phyloP scores from a whole-genome alignment of 2,797 vertebrate genomes.

The Sebastes trivittatus region DNA sequence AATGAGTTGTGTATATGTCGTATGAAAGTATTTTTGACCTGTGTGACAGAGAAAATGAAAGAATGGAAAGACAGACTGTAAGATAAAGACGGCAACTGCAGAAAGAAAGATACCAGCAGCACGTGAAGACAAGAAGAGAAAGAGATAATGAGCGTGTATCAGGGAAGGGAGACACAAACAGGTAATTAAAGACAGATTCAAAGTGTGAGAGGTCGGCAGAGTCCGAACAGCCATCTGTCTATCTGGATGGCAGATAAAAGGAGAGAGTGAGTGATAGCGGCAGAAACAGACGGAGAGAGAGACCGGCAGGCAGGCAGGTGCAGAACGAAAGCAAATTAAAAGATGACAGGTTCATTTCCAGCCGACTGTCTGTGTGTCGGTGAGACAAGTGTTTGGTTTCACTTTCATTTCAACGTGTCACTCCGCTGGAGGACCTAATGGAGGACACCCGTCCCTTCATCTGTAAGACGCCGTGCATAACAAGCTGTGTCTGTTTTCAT shows the following conservation, averaged over 20 bases:
- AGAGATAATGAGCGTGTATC: not conserved
- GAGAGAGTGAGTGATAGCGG: slow-evolving; percentile 12
- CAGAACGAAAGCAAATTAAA: slow-evolving; percentile 29
- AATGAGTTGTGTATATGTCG: not conserved
- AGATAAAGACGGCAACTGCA: not conserved
- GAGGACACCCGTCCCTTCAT: not conserved
- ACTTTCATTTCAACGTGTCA: slow-evolving; percentile 22
- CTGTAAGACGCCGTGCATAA: not conserved
- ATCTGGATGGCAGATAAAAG: not conserved
- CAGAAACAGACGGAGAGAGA: not conserved
- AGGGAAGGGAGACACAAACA: not conserved
- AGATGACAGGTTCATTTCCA: slow-evolving; percentile 48
- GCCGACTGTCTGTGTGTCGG: slow-evolving; percentile 21
- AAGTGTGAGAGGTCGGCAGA: not conserved
- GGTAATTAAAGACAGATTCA: slow-evolving; percentile 1
- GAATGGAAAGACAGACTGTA: not conserved
- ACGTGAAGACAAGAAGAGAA: not conserved
- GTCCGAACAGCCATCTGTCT: not conserved
- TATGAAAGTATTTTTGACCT: not conserved
- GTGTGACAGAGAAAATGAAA: not conserved
- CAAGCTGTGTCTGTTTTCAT: not conserved
- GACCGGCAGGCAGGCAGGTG: not conserved
- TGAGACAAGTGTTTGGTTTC: slow-evolving; percentile 25
- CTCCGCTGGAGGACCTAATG: slow-evolving; percentile 8
- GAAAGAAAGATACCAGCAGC: not conserved